Conservation (phyloP, 2,888 invertebrate species). For the Eupithecia exiguata region DNA sequence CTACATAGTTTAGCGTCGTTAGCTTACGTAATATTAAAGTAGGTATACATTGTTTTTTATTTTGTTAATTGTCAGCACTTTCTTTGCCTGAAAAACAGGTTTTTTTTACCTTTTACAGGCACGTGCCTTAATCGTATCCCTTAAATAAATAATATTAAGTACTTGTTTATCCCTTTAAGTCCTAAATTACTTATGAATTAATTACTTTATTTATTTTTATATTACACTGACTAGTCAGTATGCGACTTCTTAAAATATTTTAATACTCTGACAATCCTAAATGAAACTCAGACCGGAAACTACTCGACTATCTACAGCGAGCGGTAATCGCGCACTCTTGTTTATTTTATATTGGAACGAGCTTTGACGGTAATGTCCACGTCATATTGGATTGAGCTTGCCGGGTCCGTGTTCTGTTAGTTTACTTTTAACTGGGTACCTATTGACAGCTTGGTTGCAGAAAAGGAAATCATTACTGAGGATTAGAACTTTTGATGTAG, state of each 20-base stretch:
- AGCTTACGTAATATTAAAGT: no score
- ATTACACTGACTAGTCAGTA: no score
- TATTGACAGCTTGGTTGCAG: neutral
- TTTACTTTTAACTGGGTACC: conserved; percentile 2
- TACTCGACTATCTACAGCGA: conserved; percentile 3
- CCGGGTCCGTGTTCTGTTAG: neutral
- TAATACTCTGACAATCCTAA: neutral
- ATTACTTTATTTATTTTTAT: no score
- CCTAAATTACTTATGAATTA: no score
- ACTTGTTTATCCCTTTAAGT: no score
- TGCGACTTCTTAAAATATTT: neutral
- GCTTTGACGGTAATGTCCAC: conserved; percentile 43
- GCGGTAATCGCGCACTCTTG: conserved; percentile 51
- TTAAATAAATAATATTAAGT: no score
- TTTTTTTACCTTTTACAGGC: no score
- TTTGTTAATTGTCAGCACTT: no score
- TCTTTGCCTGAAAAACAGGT: no score
- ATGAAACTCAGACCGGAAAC: neutral
- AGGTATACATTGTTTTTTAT: no score
- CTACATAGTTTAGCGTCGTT: no score
- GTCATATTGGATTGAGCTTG: conserved; percentile 42
- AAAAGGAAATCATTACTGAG: neutral
- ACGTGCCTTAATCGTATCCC: no score
- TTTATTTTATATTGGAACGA: conserved; percentile 51
- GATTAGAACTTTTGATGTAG: neutral